phyloP scores from a whole-genome alignment of 2,888 invertebrate species.

The Aphodius sticticus region DNA sequence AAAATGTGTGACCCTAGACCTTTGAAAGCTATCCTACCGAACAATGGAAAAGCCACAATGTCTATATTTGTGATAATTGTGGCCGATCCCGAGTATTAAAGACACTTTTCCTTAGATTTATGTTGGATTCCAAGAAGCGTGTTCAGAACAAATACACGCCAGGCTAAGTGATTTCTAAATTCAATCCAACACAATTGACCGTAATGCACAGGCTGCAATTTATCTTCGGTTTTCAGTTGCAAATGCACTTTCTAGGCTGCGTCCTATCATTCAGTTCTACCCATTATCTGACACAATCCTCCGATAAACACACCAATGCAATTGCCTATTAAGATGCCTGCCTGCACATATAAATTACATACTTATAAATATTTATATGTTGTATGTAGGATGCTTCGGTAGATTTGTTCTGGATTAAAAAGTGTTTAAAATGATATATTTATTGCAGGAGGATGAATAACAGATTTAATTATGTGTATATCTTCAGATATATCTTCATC shows the following conservation, averaged over 20 bases:
- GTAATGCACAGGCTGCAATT: not conserved
- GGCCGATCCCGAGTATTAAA: not conserved
- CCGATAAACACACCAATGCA: not conserved
- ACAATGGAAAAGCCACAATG: not conserved
- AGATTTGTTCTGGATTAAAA: too few relatives aligned
- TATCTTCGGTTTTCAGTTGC: not conserved
- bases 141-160: not conserved
- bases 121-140: not conserved
- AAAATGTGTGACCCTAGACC: too few relatives aligned
- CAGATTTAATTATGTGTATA: too few relatives aligned
- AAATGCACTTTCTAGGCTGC: not conserved
- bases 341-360: not conserved
- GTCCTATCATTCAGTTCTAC: not conserved
- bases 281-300: not conserved
- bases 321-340: not conserved
- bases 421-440: too few relatives aligned
- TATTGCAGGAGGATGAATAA: too few relatives aligned
- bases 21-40: not conserved
- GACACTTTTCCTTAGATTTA: constrained; percentile 4
- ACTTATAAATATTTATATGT: not conserved
- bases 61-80: not conserved
- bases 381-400: too few relatives aligned
- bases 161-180: not conserved
- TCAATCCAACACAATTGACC: not conserved
- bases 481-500: too few relatives aligned